A percentile compares a stretch with the other conserved stretches of the same genome.
These are phyloP conservation scores for Scolopax mira DNA, from an alignment of 2,113 vertebrate genomes.

Conservation along the genomic window DNA sequence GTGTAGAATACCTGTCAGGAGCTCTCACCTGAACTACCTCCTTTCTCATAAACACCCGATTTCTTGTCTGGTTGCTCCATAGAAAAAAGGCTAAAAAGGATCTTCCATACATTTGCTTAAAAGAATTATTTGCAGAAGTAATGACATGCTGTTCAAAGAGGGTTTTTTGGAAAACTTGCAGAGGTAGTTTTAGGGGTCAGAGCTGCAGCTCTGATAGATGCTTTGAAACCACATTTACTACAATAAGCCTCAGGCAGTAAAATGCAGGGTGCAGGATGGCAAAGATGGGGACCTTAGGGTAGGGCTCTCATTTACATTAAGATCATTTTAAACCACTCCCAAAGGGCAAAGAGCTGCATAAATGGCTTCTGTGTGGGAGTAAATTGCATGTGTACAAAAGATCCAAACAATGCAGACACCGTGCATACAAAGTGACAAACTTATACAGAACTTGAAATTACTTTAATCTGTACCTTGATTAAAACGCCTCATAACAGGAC, in stretches of 20 bases:
- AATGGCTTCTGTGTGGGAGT: conserved; percentile 14
- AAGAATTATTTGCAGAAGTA: not conserved
- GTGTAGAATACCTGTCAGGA: not conserved
- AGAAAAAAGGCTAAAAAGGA: conserved; percentile 13
- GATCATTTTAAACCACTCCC: not conserved
- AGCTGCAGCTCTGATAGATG: not conserved
- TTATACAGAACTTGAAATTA: not conserved
- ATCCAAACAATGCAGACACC: conserved; percentile 1
- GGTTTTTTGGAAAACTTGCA: not conserved
- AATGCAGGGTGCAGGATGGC: not conserved
- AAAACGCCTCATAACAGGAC: not conserved
- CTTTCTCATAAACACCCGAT: not conserved
- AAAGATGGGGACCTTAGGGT: not conserved
- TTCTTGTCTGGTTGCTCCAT: not conserved
- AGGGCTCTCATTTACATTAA: conserved; percentile 19
- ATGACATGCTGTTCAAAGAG: not conserved
- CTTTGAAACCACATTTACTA: not conserved
- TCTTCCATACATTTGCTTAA: not conserved
- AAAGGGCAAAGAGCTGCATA: not conserved
- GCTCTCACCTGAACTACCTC: not conserved
- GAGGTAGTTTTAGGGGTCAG: not conserved
- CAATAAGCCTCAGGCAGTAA: not conserved
- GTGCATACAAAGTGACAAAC: not conserved
- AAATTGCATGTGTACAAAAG: not conserved
- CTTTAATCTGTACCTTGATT: not conserved